Evolutionary conservation across 2,888 invertebrate genomes (phyloP), one percentile per base, ranked within the genome.

Genomic region (Nomada lathburiana): DNA sequence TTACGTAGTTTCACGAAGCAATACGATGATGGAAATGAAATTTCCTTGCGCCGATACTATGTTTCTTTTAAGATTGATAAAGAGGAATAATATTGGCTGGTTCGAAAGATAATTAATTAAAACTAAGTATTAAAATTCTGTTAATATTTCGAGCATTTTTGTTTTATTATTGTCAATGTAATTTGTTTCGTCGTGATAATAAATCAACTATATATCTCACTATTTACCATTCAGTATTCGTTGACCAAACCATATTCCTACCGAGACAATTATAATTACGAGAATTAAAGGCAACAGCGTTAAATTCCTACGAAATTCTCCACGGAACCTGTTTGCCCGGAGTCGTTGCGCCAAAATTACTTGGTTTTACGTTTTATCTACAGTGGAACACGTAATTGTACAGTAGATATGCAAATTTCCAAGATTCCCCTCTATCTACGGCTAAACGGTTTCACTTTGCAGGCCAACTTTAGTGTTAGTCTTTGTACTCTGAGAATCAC

Each of bases 351-450:
- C 53, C 26, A 26, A 16, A 47, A n/a, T 63, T 36, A 26, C 47
- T 29, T 11, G 26, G 23, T n/a, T 50, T 42, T 47, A 53, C 47
- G 55, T 63, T 47, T 29, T 29, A 47, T 55, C 52, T 16, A 36
- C 62, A 44, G 0, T 52, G 23, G 29, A 53, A 55, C 26, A 13
- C 29, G 44, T 36, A 71, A 71, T 71, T 62, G 62, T 23, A 62
- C 42, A 20, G 52, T 36, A 55, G 76, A 55, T 76, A 76, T 76
- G 76, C 55, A 76, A 70, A 76, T 70, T 47, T 36, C 23, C 47
- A 55, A 63, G 53, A 70, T 63, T 63, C 20, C 23, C 62, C 26
- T 47, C 52, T n/a, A 20, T 68, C 55, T 29, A 59, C 57, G 47
- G 1, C 9, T 47, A 36, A 57, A 65, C 26, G 29, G 23, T 57